Conservation (phyloP, 2,113 vertebrate genomes). For the Hippotragus niger region DNA sequence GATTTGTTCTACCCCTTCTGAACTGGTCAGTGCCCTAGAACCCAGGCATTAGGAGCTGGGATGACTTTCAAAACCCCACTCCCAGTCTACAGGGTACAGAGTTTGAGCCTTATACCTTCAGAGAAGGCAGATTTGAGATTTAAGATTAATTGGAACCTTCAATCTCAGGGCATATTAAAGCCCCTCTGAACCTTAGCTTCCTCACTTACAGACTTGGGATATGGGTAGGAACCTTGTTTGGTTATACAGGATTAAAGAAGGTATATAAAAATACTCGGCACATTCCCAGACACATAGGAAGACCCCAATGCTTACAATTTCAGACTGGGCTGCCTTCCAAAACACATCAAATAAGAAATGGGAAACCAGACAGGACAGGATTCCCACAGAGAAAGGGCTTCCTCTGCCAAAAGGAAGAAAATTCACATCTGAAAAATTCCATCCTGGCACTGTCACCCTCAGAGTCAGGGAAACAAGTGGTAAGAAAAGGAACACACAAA, state of each 20-base stretch:
- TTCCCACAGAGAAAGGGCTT: conserved; percentile 48
- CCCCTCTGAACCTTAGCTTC: not conserved
- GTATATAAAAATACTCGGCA: not conserved
- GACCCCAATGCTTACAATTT: not conserved
- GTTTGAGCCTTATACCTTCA: not conserved
- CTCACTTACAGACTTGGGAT: not conserved
- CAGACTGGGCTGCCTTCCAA: conserved; percentile 34
- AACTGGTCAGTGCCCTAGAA: not conserved
- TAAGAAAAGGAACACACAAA: not conserved
- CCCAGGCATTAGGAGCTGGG: not conserved
- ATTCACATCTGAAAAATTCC: conserved; percentile 36
- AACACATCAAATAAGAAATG: conserved; percentile 48
- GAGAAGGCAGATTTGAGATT: not conserved
- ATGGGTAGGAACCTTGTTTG: not conserved
- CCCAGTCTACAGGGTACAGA: not conserved
- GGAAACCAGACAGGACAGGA: conserved; percentile 37
- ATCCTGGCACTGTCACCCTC: not conserved
- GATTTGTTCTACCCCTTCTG: not conserved
- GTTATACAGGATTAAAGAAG: not conserved
- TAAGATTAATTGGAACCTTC: not conserved
- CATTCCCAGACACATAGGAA: not conserved
- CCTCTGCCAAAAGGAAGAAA: conserved; percentile 39
- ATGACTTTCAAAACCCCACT: not conserved
- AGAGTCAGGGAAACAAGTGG: not conserved
- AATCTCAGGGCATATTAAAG: not conserved